Conservation (phyloP, 2,797 vertebrate genomes). For the Halcyon leucocephala region DNA sequence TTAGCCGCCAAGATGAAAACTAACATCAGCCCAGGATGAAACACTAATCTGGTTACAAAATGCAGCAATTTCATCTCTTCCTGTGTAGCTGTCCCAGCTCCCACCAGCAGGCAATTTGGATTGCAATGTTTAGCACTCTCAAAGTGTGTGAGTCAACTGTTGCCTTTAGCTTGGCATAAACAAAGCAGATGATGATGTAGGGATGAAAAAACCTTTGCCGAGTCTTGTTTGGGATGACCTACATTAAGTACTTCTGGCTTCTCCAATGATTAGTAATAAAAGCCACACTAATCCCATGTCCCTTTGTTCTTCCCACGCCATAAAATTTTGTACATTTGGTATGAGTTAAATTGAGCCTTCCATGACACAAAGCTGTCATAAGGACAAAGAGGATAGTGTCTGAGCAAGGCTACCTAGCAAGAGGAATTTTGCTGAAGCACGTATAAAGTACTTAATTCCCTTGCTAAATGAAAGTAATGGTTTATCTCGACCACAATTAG, state of each 20-base stretch:
- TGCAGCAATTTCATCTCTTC: neutral
- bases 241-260: conserved; percentile 22
- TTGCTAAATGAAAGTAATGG: neutral
- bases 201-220: conserved; percentile 4
- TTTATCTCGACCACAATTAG: neutral
- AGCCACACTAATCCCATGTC: neutral
- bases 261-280: conserved; percentile 3
- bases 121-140: neutral
- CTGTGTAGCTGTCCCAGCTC: neutral
- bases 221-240: conserved; percentile 25
- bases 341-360: neutral
- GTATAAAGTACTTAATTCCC: neutral
- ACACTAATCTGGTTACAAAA: conserved; percentile 15
- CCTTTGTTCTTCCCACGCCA: neutral
- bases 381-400: neutral
- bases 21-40: neutral
- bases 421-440: neutral
- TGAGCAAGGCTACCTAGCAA: neutral
- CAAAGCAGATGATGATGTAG: conserved; percentile 20
- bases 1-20: neutral
- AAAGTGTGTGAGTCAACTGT: neutral
- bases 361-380: conserved; percentile 1
- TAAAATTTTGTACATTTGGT: neutral
- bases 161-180: conserved; percentile 35
- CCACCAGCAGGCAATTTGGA: conserved; percentile 23